Conservation (phyloP, 2,113 vertebrate species). For the Apteryx mantelli region DNA sequence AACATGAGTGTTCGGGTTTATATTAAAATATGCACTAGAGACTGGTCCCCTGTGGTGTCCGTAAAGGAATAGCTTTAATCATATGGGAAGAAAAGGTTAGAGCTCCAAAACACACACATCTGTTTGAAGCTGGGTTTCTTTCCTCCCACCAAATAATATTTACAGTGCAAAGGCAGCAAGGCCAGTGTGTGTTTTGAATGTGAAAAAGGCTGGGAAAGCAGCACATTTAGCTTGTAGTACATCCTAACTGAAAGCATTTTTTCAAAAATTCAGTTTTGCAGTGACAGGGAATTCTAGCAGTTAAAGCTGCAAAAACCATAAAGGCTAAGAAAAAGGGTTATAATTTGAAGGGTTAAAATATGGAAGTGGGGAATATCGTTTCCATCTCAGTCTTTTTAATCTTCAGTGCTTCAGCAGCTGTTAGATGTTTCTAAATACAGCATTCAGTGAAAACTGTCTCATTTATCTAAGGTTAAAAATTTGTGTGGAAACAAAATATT, state of each 20-base stretch:
- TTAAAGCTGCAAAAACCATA: slow-evolving; percentile 51
- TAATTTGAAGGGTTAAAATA: slow-evolving; percentile 48
- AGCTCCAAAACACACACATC: slow-evolving; percentile 87
- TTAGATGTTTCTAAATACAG: not conserved
- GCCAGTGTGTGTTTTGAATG: slow-evolving; percentile 85
- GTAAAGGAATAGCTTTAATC: slow-evolving; percentile 89
- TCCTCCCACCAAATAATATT: slow-evolving; percentile 84
- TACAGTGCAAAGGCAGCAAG: slow-evolving; percentile 84
- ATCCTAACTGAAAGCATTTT: slow-evolving; percentile 56
- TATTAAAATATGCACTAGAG: slow-evolving; percentile 88
- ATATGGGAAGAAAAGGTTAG: slow-evolving; percentile 89
- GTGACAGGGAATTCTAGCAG: slow-evolving; percentile 7
- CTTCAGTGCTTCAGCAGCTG: not conserved
- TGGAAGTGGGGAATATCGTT: not conserved
- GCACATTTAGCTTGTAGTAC: slow-evolving; percentile 67
- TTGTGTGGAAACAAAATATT: not conserved
- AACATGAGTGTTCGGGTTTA: slow-evolving; percentile 87
- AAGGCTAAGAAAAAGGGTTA: not conserved
- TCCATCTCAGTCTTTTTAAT: slow-evolving; percentile 17
- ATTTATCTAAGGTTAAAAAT: slow-evolving; percentile 21
- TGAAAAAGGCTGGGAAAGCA: slow-evolving; percentile 74
- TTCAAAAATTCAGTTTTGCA: slow-evolving; percentile 42
- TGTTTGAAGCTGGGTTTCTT: slow-evolving; percentile 82
- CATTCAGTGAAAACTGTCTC: not conserved
- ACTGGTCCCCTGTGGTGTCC: slow-evolving; percentile 87